Conservation (phyloP, 2,888 invertebrate genomes). For the Tetanocera ferruginea region DNA sequence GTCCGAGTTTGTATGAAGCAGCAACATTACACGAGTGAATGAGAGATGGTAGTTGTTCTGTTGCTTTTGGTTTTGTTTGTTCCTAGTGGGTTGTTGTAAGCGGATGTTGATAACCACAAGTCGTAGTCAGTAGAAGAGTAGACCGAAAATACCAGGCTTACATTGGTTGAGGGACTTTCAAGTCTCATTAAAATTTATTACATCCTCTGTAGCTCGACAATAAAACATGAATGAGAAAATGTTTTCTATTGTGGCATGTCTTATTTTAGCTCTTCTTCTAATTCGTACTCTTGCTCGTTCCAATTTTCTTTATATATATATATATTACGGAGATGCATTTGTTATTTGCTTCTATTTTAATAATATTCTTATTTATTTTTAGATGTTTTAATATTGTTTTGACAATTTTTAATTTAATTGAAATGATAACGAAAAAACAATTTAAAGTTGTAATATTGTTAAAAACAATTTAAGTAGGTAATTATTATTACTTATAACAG, state of each 20-base stretch:
- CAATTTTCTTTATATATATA: background rate
- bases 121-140: conserved; percentile 7
- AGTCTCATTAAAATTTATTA: conserved; percentile 28
- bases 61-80: background rate
- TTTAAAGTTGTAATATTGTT: no score
- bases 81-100: background rate
- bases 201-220: conserved; percentile 8
- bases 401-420: no score
- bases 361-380: background rate
- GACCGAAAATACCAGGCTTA: conserved; percentile 1
- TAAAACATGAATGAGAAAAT: conserved; percentile 18
- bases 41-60: background rate
- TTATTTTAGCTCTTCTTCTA: background rate
- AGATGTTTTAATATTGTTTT: background rate
- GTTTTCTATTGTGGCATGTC: conserved; percentile 13
- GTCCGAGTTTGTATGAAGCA: background rate
- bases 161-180: conserved; percentile 13
- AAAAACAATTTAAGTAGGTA: no score
- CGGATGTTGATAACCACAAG: conserved; percentile 26
- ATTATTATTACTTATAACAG: no score
- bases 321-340: background rate
- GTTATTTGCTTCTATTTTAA: background rate
- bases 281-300: background rate
- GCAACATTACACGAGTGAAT: background rate
- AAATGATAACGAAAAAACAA: no score